Conservation (phyloP, 2,797 vertebrate genomes). For the Thaleichthys pacificus region DNA sequence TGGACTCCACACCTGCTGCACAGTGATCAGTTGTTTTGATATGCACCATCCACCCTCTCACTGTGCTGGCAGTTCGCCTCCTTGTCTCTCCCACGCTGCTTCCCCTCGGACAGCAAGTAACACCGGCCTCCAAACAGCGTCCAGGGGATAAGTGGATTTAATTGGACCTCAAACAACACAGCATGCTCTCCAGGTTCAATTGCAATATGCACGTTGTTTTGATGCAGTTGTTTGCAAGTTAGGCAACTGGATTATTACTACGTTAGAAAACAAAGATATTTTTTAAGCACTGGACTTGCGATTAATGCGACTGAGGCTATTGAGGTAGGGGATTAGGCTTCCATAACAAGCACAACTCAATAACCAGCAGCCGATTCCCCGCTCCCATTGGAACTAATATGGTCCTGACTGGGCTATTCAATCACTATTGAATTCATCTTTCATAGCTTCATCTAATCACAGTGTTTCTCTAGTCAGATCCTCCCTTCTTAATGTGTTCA, state of each 20-base stretch:
- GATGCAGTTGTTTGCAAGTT: background rate
- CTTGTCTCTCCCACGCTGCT: slow-evolving; percentile 74
- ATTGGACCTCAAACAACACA: slow-evolving; percentile 69
- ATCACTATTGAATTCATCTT: slow-evolving; percentile 78
- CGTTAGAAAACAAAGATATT: background rate
- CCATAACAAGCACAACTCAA: slow-evolving; percentile 74
- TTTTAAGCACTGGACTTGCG: slow-evolving; percentile 25
- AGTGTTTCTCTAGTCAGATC: slow-evolving; percentile 73
- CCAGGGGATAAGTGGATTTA: slow-evolving; percentile 63
- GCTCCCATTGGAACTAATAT: slow-evolving; percentile 60
- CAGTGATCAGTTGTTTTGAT: slow-evolving; percentile 67
- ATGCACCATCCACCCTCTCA: slow-evolving; percentile 57
- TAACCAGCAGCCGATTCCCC: slow-evolving; percentile 62
- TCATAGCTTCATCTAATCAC: slow-evolving; percentile 73
- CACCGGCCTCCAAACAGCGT: slow-evolving; percentile 63
- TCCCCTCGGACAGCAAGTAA: slow-evolving; percentile 66
- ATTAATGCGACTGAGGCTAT: slow-evolving; percentile 63
- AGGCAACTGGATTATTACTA: background rate
- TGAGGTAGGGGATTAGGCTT: slow-evolving; percentile 52
- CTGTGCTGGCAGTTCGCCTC: slow-evolving; percentile 55
- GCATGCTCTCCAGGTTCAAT: background rate
- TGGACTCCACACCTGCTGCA: slow-evolving; percentile 72
- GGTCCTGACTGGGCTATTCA: slow-evolving; percentile 62
- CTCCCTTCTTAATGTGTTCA: slow-evolving; percentile 75
- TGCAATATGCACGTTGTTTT: background rate